Conservation (phyloP, 2,113 vertebrate genomes). For the Gasterosteus aculeatus region DNA sequence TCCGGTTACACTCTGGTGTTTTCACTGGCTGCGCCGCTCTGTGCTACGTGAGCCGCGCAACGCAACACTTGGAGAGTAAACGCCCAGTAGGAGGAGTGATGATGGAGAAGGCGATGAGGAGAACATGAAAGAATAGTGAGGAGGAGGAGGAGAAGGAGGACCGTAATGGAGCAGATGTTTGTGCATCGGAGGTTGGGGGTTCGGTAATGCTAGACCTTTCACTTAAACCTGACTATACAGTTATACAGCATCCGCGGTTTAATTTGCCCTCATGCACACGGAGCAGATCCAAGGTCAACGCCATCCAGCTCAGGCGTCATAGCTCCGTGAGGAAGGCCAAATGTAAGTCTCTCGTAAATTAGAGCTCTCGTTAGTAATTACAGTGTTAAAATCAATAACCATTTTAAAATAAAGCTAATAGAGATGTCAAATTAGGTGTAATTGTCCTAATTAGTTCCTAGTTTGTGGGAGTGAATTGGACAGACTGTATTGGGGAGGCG, state of each 20-base stretch:
- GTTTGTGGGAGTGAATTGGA: not conserved
- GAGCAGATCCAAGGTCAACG: no score
- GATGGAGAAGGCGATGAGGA: slow-evolving; percentile 48
- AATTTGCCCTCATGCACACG: no score
- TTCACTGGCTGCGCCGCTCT: slow-evolving; percentile 64
- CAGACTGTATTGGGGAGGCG: not conserved
- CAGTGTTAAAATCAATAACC: not conserved
- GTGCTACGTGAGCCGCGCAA: slow-evolving; percentile 51
- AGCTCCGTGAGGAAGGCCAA: not conserved
- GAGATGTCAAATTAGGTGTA: not conserved
- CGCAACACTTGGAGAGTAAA: slow-evolving; percentile 55
- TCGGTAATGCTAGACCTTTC: not conserved
- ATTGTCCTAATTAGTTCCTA: not conserved
- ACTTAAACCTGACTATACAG: not conserved
- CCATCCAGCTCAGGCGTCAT: not conserved
- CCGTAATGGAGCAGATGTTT: slow-evolving; percentile 45
- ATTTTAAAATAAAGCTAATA: not conserved
- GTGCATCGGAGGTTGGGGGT: not conserved
- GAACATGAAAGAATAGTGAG: slow-evolving; percentile 47
- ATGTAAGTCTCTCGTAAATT: not conserved
- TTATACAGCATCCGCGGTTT: no score
- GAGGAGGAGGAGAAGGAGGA: slow-evolving; percentile 26
- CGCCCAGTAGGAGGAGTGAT: slow-evolving; percentile 53
- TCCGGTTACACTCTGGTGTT: slow-evolving; percentile 72
- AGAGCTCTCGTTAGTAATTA: not conserved